These are phyloP conservation scores for Hypena proboscidalis DNA, from an alignment of 2,888 invertebrate species.

Conservation along the genomic window DNA sequence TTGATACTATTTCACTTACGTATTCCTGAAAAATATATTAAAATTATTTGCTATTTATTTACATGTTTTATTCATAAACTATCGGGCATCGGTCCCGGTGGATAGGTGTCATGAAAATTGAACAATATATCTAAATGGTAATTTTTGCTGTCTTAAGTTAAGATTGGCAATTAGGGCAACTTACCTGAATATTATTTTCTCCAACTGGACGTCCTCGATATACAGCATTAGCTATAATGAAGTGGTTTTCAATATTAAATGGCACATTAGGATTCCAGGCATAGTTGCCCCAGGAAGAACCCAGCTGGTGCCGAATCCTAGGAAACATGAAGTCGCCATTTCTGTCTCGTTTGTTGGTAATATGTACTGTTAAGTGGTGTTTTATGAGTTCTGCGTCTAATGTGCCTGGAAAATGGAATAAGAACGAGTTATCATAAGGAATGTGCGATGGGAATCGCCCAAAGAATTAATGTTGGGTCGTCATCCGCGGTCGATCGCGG, in stretches of 20 bases:
- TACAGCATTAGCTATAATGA: conserved; percentile 86
- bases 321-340: conserved; percentile 87
- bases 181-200: conserved; percentile 90
- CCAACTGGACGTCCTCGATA: conserved; percentile 89
- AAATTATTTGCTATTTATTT: background rate
- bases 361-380: conserved; percentile 73
- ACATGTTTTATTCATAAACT: too few species aligned
- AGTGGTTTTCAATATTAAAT: conserved; percentile 89
- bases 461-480: too few species aligned
- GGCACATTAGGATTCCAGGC: conserved; percentile 88
- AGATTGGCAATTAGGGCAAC: background rate
- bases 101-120: too few species aligned
- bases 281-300: conserved; percentile 91
- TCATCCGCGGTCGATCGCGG: too few species aligned
- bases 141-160: background rate
- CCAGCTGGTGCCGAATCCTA: conserved; percentile 87
- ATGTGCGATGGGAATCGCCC: too few species aligned
- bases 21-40: conserved; percentile 85
- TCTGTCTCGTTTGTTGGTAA: conserved; percentile 84
- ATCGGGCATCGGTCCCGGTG: too few species aligned
- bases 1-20: conserved; percentile 91
- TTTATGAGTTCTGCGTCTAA: conserved; percentile 84
- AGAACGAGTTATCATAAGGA: too few species aligned
- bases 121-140: too few species aligned
- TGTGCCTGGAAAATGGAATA: conserved; percentile 51